phyloP scores from a whole-genome alignment of 2,113 vertebrate species.

The Lonchura striata region DNA sequence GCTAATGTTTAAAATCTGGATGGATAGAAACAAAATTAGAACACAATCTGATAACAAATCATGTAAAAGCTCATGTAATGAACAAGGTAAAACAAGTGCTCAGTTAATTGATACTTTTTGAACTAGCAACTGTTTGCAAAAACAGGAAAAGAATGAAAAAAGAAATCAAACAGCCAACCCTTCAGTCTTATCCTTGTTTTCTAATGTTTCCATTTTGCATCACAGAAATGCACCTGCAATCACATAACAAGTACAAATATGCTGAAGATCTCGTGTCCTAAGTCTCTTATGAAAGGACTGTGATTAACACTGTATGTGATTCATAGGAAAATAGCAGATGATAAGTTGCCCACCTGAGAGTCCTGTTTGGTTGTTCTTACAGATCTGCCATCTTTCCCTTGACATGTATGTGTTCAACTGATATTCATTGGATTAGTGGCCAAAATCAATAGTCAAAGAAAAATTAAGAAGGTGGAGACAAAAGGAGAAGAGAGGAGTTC shows the following conservation, averaged over 20 bases:
- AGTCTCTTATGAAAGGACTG: neutral
- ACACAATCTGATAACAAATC: neutral
- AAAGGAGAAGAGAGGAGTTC: neutral
- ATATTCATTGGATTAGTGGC: neutral
- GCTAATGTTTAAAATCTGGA: neutral
- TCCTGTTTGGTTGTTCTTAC: neutral
- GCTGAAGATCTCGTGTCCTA: neutral
- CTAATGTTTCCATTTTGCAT: neutral
- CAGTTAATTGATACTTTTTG: neutral
- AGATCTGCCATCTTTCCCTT: neutral
- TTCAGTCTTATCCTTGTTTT: neutral
- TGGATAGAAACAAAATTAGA: neutral
- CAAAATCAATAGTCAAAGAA: neutral
- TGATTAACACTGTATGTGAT: neutral
- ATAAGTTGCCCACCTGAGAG: neutral
- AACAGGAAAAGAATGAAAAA: neutral
- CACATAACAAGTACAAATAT: neutral
- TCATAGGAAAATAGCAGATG: neutral
- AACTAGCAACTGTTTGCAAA: neutral
- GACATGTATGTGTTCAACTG: neutral
- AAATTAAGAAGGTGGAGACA: neutral
- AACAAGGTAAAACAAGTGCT: neutral
- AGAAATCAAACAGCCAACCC: neutral
- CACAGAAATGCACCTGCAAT: neutral
- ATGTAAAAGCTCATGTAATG: neutral